Evolutionary conservation across 2,113 vertebrate species (phyloP), one percentile per base, ranked within the genome.

Genomic region (Rhombomys opimus): DNA sequence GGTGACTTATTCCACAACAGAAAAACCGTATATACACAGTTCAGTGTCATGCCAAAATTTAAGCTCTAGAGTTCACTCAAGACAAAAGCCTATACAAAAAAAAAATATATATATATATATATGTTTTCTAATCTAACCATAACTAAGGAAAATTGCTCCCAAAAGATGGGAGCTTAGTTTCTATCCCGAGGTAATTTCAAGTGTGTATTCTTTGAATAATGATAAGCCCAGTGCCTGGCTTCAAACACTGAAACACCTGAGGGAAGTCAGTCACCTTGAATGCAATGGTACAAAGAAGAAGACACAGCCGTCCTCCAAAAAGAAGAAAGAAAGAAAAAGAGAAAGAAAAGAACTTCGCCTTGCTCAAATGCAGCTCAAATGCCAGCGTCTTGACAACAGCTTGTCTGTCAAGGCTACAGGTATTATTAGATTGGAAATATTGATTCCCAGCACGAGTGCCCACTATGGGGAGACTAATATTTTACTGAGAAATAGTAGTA

Each of bases 401-500:
- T 73, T 85, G 46, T 25, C 67, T 87, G 65, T 87, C 7, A 4
- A 67, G 82, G 38, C 46, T 17, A 0, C 2, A 59, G 59, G 9
- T 93, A 5, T 73, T 68, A 75, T 61, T 81, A 46, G 67, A 81
- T 15, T 93, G 35, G 65, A 80, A 32, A 8, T 87, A 61, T 30
- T 52, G 50, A 76, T 94, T 95, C 59, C 92, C 67, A 96, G 46
- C 25, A 22, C 35, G 91, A 10, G 30, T 25, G 38, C 7, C 67
- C 54, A 59, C 25, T 30, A 67, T 46, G 9, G 87, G 59, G 13
- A 93, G 41, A 6, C 35, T 57, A 78, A 89, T 57, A 61, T 68
- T 96, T 92, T 70, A 81, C n/a, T 23, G 54, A 81, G 68, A 90
- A 93, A 81, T 2, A 81, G 8, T 65, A 73, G 73, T 73, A 91